These are phyloP conservation scores for Nycticorax nycticorax DNA, from an alignment of 2,113 vertebrate genomes.

Conservation along the genomic window DNA sequence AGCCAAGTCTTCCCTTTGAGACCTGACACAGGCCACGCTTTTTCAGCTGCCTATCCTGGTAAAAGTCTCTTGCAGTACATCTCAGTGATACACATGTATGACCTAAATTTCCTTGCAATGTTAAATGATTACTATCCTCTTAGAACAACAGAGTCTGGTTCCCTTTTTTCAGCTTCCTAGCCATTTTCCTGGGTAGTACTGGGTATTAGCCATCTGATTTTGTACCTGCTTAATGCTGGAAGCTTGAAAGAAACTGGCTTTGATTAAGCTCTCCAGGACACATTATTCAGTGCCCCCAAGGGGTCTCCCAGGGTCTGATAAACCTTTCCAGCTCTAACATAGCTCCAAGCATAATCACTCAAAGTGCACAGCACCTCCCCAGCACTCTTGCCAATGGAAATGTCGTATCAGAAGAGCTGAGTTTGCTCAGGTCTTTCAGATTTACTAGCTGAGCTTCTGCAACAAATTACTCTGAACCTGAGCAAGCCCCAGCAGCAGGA, in stretches of 20 bases:
- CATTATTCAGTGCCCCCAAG: not conserved
- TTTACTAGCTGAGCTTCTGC: not conserved
- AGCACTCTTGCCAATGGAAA: not conserved
- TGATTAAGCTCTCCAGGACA: not conserved
- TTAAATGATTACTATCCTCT: not conserved
- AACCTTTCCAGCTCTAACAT: not conserved
- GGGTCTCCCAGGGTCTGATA: not conserved
- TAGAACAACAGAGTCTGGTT: not conserved
- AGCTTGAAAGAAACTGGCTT: not conserved
- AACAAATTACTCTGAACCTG: not conserved
- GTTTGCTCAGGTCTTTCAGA: not conserved
- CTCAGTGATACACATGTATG: not conserved
- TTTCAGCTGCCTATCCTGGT: not conserved
- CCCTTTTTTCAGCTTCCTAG: not conserved
- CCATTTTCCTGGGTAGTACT: not conserved
- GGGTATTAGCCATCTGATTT: not conserved
- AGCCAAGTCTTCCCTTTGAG: not conserved
- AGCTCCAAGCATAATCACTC: not conserved
- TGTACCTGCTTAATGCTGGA: not conserved
- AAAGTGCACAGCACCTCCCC: not conserved
- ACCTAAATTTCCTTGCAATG: not conserved
- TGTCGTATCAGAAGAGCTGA: not conserved
- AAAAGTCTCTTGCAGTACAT: not conserved
- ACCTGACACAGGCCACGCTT: not conserved
- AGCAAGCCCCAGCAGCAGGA: not conserved